A percentile compares a stretch with the other conserved stretches of the same genome.
These are phyloP conservation scores for Onychomys torridus DNA, from an alignment of 2,797 vertebrate species.

Conservation along the genomic window DNA sequence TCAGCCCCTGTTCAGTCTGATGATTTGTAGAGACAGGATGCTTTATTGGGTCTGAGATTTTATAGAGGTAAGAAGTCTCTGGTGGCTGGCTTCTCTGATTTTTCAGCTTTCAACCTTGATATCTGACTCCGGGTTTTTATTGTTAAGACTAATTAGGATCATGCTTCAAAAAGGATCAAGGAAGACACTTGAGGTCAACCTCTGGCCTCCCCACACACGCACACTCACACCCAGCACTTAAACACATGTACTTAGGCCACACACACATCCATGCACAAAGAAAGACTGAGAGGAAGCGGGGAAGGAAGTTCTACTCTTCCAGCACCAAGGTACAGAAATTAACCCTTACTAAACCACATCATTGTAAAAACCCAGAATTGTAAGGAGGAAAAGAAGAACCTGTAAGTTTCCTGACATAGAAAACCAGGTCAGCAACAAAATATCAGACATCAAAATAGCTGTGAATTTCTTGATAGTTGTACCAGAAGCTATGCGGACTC, in stretches of 20 bases:
- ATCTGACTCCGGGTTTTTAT: no score
- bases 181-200: no score
- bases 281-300: background rate
- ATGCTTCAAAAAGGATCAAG: background rate
- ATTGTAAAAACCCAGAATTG: conserved; percentile 45
- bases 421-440: conserved; percentile 14
- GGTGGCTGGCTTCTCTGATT: no score
- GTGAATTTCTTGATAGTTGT: conserved; percentile 29
- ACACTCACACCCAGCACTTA: background rate
- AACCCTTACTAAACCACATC: background rate
- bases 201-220: background rate
- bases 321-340: background rate
- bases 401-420: conserved; percentile 11
- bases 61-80: no score
- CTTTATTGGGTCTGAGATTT: no score
- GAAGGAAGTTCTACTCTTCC: no score
- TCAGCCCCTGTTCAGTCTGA: no score
- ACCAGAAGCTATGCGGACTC: background rate
- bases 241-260: background rate
- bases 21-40: no score
- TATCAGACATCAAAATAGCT: conserved; percentile 5
- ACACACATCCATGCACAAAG: background rate
- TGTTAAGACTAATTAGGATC: no score
- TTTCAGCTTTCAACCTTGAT: no score
- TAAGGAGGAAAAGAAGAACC: background rate